Evolutionary conservation across 2,888 invertebrate genomes (phyloP).

Genomic region (Zygothrica quintamaculata): DNA sequence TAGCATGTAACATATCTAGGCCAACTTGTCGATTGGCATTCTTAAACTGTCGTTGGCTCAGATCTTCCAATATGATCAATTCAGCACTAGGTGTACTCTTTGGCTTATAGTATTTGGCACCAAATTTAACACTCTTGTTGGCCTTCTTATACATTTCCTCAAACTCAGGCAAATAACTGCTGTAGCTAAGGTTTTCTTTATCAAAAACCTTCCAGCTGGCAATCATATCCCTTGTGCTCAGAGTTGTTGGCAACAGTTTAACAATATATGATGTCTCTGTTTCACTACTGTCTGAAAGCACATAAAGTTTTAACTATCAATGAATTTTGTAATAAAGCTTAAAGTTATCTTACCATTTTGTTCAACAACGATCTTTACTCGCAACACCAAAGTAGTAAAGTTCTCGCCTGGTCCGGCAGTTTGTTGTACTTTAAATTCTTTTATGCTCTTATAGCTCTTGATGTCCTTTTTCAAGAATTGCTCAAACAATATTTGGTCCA

Average conservation of each 20-base stretch:
- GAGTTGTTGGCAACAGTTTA: slow-evolving; percentile 62
- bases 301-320: too few relatives aligned
- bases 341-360: slow-evolving; percentile 63
- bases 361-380: slow-evolving; percentile 60
- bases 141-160: slow-evolving; percentile 66
- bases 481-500: slow-evolving; percentile 51
- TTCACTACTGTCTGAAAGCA: slow-evolving; percentile 52
- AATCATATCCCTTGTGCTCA: slow-evolving; percentile 55
- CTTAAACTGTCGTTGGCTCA: slow-evolving; percentile 59
- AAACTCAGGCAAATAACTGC: slow-evolving; percentile 74
- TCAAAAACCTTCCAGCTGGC: slow-evolving; percentile 72
- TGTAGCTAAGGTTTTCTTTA: slow-evolving; percentile 79
- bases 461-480: slow-evolving; percentile 65
- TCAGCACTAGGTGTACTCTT: slow-evolving; percentile 30
- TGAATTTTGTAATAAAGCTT: too few relatives aligned
- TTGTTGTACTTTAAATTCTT: slow-evolving; percentile 52
- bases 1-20: slow-evolving; percentile 84
- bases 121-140: slow-evolving; percentile 63
- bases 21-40: slow-evolving; percentile 70
- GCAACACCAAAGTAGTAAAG: slow-evolving; percentile 73
- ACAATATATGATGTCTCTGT: slow-evolving; percentile 65
- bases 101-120: slow-evolving; percentile 62
- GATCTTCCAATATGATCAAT: slow-evolving; percentile 80
- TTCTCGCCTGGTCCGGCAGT: slow-evolving; percentile 77
- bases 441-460: slow-evolving; percentile 53